Conservation (phyloP, 2,888 invertebrate species). For the Sinentomon sp. region DNA sequence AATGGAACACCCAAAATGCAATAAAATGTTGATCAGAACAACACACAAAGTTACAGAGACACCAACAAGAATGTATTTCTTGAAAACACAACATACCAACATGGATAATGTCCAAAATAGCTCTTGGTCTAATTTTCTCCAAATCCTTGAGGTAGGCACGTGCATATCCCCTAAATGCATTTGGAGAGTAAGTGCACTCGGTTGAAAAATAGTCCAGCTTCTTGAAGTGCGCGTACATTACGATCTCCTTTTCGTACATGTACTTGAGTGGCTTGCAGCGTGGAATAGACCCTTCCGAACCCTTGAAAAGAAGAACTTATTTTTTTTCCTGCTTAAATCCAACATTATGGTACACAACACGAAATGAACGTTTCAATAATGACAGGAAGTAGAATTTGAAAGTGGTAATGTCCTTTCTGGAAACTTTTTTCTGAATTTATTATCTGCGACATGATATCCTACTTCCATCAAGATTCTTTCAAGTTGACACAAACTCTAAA, state of each 20-base stretch:
- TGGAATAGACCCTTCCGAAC: slow-evolving; percentile 49
- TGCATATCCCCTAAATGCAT: slow-evolving; percentile 84
- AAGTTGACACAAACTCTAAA: too few relatives aligned
- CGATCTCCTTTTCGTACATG: slow-evolving; percentile 95
- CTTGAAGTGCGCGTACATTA: slow-evolving; percentile 94
- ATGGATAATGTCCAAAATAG: slow-evolving; percentile 77
- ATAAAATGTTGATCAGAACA: too few relatives aligned
- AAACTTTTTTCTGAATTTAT: too few relatives aligned
- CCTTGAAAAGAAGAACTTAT: slow-evolving; percentile 20
- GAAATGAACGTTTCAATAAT: too few relatives aligned
- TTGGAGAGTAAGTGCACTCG: slow-evolving; percentile 93
- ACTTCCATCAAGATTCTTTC: too few relatives aligned
- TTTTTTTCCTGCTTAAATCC: neutral
- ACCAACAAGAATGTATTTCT: neutral
- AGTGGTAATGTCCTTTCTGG: too few relatives aligned
- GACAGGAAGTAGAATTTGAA: too few relatives aligned
- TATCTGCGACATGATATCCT: too few relatives aligned
- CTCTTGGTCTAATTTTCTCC: slow-evolving; percentile 68
- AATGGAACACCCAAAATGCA: too few relatives aligned
- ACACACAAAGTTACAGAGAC: neutral
- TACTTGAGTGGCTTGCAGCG: slow-evolving; percentile 90
- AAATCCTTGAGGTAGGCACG: slow-evolving; percentile 73
- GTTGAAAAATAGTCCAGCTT: slow-evolving; percentile 92
- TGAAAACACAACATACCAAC: slow-evolving; percentile 30
- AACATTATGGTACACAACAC: too few relatives aligned